These are phyloP conservation scores for Lamprotornis superbus DNA, from an alignment of 2,113 vertebrate genomes.

Conservation along the genomic window DNA sequence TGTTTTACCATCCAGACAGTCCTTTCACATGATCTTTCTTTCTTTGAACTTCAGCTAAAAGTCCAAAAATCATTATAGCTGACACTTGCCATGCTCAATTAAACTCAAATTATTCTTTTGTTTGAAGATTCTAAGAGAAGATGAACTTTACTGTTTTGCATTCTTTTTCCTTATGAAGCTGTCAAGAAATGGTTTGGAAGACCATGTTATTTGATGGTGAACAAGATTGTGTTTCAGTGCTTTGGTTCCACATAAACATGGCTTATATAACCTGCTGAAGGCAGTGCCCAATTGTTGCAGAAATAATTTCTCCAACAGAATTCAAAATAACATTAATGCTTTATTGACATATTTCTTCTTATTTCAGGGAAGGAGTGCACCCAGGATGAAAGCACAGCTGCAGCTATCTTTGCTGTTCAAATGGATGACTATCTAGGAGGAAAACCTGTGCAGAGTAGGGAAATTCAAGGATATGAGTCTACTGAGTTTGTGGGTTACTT, in stretches of 20 bases:
- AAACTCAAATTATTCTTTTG: not conserved
- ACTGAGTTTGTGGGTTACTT: constrained; percentile 89
- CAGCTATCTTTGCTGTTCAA: constrained; percentile 90
- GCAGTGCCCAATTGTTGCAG: not conserved
- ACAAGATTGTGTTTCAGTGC: not conserved
- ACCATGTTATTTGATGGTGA: not conserved
- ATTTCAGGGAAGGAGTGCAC: constrained; percentile 87
- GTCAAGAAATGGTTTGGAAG: not conserved
- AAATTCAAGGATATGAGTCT: constrained; percentile 90
- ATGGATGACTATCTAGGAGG: constrained; percentile 92
- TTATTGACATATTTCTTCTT: not conserved
- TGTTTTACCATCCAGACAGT: not conserved
- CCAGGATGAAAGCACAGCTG: constrained; percentile 91
- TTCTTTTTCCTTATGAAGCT: not conserved
- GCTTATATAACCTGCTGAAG: not conserved
- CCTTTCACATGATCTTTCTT: not conserved
- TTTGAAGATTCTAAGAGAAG: not conserved
- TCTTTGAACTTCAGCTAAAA: not conserved
- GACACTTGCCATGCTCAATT: not conserved
- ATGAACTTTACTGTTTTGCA: not conserved
- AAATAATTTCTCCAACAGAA: not conserved
- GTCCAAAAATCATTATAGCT: not conserved
- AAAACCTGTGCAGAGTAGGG: constrained; percentile 88
- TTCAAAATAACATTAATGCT: not conserved
- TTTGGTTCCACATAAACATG: not conserved